Conservation (phyloP, 2,797 vertebrate genomes). For the Rhynchotus rufescens region DNA sequence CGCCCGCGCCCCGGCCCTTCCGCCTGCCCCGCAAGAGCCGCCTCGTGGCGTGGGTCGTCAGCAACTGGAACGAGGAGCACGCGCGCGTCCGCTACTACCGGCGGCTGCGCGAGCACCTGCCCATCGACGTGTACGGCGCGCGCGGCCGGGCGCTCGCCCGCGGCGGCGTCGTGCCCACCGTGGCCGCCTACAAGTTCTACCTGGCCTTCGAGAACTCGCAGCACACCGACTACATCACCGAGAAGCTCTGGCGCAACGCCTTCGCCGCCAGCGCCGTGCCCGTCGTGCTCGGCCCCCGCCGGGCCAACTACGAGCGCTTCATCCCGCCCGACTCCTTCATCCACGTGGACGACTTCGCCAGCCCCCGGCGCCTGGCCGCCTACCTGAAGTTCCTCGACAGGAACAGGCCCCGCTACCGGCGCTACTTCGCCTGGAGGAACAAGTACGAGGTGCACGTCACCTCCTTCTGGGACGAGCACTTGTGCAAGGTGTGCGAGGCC, state of each 20-base stretch:
- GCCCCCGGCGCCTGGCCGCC: slow-evolving; percentile 82
- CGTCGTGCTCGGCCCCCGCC: slow-evolving; percentile 88
- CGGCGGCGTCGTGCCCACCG: slow-evolving; percentile 78
- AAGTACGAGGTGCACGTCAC: slow-evolving; percentile 82
- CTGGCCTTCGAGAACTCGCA: slow-evolving; percentile 95
- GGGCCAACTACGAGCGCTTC: slow-evolving; percentile 92
- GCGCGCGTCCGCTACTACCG: slow-evolving; percentile 86
- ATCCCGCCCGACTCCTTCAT: slow-evolving; percentile 91
- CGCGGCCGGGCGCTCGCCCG: slow-evolving; percentile 73
- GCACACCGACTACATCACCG: slow-evolving; percentile 94
- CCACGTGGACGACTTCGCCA: slow-evolving; percentile 91
- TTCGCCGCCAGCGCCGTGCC: slow-evolving; percentile 87
- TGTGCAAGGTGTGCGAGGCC: slow-evolving; percentile 85
- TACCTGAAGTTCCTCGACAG: slow-evolving; percentile 87
- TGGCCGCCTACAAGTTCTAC: slow-evolving; percentile 91
- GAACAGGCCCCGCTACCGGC: slow-evolving; percentile 78
- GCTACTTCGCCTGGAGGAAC: slow-evolving; percentile 89
- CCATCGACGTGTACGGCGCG: slow-evolving; percentile 84
- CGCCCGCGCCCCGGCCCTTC: slow-evolving; percentile 12
- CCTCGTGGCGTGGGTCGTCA: slow-evolving; percentile 92
- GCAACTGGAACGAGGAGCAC: slow-evolving; percentile 90
- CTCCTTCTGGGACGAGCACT: slow-evolving; percentile 89
- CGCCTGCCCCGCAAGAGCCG: slow-evolving; percentile 73
- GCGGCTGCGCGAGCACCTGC: slow-evolving; percentile 81
- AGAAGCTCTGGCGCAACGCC: slow-evolving; percentile 94